Conservation (phyloP, 2,113 vertebrate species). For the Petaurus breviceps region DNA sequence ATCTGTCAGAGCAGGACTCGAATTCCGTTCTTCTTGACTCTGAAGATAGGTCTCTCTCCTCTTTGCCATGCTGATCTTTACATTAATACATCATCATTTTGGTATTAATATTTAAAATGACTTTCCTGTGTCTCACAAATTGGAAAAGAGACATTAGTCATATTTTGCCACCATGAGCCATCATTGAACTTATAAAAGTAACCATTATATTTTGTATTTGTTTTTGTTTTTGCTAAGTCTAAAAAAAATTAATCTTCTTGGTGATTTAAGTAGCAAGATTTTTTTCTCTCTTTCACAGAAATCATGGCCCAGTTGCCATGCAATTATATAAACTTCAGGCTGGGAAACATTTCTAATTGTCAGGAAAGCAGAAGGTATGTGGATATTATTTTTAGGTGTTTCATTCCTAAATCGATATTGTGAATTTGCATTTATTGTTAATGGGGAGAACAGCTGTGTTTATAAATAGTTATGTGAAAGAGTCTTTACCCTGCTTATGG, state of each 20-base stretch:
- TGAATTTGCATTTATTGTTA: conserved; percentile 15
- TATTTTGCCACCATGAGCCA: background rate
- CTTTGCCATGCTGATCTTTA: background rate
- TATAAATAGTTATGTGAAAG: conserved; percentile 7
- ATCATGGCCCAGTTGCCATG: background rate
- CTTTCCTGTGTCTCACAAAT: background rate
- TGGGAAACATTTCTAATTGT: background rate
- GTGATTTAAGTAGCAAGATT: conserved; percentile 28
- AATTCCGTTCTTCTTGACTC: background rate
- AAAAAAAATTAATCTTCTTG: background rate
- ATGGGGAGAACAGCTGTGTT: background rate
- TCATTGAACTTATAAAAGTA: background rate
- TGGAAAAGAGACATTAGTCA: background rate
- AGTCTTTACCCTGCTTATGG: conserved; percentile 42
- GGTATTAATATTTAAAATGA: background rate
- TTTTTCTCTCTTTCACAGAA: conserved; percentile 17
- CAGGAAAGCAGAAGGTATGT: conserved; percentile 40
- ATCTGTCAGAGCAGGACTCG: background rate
- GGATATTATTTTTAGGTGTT: conserved; percentile 29
- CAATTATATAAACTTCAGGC: background rate
- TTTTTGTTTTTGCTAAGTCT: background rate
- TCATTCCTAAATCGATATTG: background rate
- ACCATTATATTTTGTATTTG: background rate
- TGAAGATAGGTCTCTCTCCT: background rate
- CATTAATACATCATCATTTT: background rate